A percentile compares a stretch with the other conserved stretches of the same genome.
These are phyloP conservation scores for Glaucomys volans DNA, from an alignment of 2,113 vertebrate genomes.

Conservation along the genomic window DNA sequence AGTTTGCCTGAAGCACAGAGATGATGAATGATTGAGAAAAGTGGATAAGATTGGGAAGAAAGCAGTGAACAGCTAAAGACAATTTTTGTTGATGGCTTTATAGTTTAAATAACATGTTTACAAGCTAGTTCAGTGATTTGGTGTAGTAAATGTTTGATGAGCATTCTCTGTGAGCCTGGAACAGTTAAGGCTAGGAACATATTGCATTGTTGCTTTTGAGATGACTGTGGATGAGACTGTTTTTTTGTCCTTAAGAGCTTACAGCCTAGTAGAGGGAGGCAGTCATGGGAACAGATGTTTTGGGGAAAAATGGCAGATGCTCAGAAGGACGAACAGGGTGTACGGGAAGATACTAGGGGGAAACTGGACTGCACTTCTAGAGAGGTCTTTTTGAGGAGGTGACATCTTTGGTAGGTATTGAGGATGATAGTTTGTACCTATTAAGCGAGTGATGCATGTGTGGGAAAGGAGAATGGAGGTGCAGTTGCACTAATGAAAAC, in stretches of 20 bases:
- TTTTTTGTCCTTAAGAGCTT: neutral
- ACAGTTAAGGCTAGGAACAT: neutral
- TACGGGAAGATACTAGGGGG: neutral
- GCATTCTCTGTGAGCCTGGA: neutral
- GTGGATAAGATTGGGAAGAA: neutral
- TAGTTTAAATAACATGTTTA: neutral
- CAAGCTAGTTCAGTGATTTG: neutral
- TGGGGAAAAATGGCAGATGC: neutral
- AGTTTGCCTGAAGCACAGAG: neutral
- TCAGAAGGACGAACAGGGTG: neutral
- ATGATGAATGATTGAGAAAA: neutral
- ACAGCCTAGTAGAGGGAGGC: neutral
- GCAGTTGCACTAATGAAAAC: too few species aligned
- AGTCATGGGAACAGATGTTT: neutral
- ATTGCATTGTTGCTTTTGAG: rapidly evolving
- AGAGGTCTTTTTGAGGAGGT: neutral
- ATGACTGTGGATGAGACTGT: neutral
- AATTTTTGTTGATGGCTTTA: neutral
- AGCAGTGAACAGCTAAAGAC: neutral
- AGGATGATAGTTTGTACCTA: neutral
- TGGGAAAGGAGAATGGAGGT: neutral
- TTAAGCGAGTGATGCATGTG: neutral
- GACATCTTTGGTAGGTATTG: too few species aligned
- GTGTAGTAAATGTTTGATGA: neutral
- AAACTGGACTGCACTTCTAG: neutral